These are phyloP conservation scores for Enteromius fasciolatus DNA, from an alignment of 2,797 vertebrate species.

Conservation along the genomic window DNA sequence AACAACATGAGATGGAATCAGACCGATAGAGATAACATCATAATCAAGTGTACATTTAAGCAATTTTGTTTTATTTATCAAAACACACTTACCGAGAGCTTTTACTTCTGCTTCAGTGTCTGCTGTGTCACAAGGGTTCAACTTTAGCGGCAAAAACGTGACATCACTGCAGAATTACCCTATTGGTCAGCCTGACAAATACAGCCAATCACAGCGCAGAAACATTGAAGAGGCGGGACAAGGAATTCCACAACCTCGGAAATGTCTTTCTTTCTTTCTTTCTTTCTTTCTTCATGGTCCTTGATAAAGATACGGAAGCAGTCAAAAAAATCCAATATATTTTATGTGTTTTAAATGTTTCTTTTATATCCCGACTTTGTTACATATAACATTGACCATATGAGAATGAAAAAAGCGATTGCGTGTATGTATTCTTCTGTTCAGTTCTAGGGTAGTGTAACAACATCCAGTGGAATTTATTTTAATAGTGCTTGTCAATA, in stretches of 20 bases:
- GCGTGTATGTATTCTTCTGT: neutral
- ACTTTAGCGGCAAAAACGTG: conserved; percentile 77
- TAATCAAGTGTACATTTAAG: neutral
- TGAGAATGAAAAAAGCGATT: neutral
- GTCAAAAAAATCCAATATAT: neutral
- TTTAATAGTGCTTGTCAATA: neutral
- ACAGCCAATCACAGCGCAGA: conserved; percentile 49
- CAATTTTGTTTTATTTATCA: neutral
- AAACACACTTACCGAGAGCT: conserved; percentile 8
- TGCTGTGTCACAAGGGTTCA: conserved; percentile 35
- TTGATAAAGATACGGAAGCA: neutral
- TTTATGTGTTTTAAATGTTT: neutral
- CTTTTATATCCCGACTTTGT: neutral
- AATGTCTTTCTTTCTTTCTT: neutral
- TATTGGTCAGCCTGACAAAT: conserved; percentile 66
- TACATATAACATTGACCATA: neutral
- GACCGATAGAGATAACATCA: neutral
- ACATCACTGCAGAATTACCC: conserved; percentile 1
- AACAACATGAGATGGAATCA: neutral
- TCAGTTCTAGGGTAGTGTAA: neutral
- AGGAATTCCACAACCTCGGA: neutral
- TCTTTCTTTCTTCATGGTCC: neutral
- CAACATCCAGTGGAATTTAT: neutral
- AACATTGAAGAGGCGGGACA: neutral
- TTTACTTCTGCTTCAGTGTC: neutral